These are phyloP conservation scores for Pelobates cultripes DNA, from an alignment of 2,797 vertebrate species.

Conservation along the genomic window DNA sequence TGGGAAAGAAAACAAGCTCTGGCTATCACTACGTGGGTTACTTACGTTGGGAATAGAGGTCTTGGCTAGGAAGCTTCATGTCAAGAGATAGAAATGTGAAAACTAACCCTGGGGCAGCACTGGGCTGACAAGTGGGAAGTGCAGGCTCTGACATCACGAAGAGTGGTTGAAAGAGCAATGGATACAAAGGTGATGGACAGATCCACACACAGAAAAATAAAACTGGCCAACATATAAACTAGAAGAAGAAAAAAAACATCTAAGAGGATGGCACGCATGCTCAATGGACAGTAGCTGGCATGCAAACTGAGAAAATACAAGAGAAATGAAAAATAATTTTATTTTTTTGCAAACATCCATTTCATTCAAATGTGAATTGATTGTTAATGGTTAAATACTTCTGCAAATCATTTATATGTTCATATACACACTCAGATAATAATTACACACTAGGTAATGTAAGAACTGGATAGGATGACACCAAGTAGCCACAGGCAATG, in stretches of 20 bases:
- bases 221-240: background rate
- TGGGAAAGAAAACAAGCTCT: conserved; percentile 38
- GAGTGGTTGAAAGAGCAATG: background rate
- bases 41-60: conserved; percentile 10
- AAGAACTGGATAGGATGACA: no score
- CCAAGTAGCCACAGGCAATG: no score
- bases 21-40: conserved; percentile 10
- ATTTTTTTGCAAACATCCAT: no score
- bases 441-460: no score
- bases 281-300: no score
- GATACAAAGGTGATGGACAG: background rate
- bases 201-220: background rate
- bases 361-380: no score
- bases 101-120: background rate
- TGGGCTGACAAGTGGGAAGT: background rate
- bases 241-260: background rate
- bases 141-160: background rate
- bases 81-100: conserved; percentile 13
- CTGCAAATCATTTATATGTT: no score
- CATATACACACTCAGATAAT: no score
- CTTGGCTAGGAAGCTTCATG: conserved; percentile 24
- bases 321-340: no score
- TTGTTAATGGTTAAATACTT: no score
- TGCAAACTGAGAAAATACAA: no score
- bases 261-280: background rate